Evolutionary conservation across 1,140 invertebrate species (phyloP).

Genomic region (Drosophila repletoides): DNA sequence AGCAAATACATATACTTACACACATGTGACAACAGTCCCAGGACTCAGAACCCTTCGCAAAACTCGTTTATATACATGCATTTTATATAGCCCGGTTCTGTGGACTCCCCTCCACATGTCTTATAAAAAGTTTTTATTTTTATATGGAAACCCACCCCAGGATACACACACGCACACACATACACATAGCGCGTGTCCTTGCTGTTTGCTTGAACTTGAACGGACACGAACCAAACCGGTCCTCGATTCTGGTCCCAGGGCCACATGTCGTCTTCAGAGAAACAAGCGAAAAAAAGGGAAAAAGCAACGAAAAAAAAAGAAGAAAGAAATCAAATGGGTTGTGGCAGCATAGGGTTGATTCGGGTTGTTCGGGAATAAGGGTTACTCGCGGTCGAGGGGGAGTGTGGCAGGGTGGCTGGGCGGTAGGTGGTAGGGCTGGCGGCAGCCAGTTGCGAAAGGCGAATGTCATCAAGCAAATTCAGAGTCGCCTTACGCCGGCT

Average conservation of each 20-base stretch:
- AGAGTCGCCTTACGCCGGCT: conserved; percentile 36
- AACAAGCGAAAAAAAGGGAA: conserved; percentile 64
- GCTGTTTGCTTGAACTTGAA: conserved; percentile 68
- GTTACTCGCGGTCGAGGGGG: conserved; percentile 57
- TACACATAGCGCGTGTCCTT: conserved; percentile 51
- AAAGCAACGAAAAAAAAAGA: conserved; percentile 61
- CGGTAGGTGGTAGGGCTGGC: not conserved
- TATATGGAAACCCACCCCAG: conserved; percentile 73
- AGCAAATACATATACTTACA: conserved; percentile 15
- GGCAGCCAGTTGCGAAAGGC: conserved; percentile 19
- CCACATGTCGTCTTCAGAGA: conserved; percentile 70
- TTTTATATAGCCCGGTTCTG: conserved; percentile 37
- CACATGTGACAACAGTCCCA: conserved; percentile 72
- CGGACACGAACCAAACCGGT: conserved; percentile 58
- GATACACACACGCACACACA: not conserved
- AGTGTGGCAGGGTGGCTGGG: conserved; percentile 5
- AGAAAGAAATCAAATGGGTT: conserved; percentile 70
- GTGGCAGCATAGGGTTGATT: conserved; percentile 67
- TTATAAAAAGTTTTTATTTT: conserved; percentile 80
- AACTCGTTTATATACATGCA: conserved; percentile 37
- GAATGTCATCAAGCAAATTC: conserved; percentile 49
- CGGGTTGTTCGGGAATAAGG: conserved; percentile 53
- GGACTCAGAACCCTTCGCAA: conserved; percentile 62
- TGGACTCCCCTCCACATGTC: conserved; percentile 61
- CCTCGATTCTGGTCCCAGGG: conserved; percentile 8